These are phyloP conservation scores for Malurus melanocephalus DNA, from an alignment of 2,113 vertebrate species.

Conservation along the genomic window DNA sequence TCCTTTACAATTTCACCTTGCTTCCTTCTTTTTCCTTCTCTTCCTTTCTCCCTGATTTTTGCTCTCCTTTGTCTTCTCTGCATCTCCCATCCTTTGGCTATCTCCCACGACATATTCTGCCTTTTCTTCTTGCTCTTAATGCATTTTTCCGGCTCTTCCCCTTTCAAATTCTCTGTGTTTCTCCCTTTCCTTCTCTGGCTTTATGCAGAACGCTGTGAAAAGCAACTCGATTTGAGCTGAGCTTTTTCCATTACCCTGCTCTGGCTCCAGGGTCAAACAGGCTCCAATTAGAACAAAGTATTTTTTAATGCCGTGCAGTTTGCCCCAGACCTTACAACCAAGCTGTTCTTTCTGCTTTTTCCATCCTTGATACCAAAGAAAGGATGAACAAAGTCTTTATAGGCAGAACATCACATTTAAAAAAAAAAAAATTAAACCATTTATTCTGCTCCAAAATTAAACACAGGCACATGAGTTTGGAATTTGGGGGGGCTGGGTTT, in stretches of 20 bases:
- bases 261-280: conserved; percentile 50
- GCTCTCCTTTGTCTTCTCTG: not conserved
- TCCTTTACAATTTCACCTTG: not conserved
- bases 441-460: not conserved
- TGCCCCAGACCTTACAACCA: conserved; percentile 33
- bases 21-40: not conserved
- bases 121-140: not conserved
- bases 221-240: not conserved
- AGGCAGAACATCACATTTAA: not conserved
- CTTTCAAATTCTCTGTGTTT: not conserved
- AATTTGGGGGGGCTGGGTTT: not conserved
- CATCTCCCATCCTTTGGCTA: not conserved
- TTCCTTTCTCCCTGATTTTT: not conserved
- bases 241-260: conserved; percentile 42
- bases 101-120: not conserved
- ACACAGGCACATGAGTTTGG: not conserved
- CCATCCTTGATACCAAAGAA: not conserved
- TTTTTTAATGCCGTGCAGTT: conserved; percentile 26
- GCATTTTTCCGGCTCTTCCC: not conserved
- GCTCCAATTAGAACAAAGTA: conserved; percentile 46
- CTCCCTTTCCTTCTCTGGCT: not conserved
- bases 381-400: not conserved
- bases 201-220: not conserved
- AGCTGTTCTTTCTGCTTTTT: conserved; percentile 14
- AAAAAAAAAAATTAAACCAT: not conserved